phyloP scores from a whole-genome alignment of 2,113 vertebrate genomes.

The Saimiri boliviensis region DNA sequence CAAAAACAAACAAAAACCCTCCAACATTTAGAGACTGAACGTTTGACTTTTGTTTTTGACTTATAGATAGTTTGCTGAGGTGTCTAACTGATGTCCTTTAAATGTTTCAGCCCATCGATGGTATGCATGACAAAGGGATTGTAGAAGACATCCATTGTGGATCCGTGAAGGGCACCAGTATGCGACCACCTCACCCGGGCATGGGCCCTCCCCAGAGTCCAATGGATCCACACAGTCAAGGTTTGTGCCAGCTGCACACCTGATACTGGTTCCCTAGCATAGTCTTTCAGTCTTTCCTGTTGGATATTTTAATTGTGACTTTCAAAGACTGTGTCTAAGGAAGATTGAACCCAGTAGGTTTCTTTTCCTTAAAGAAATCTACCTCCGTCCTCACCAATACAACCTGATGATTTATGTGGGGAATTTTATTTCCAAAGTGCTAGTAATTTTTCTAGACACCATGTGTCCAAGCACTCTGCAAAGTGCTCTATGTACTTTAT shows the following conservation, averaged over 20 bases:
- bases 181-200: constrained; percentile 95
- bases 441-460: background rate
- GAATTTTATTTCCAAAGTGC: background rate
- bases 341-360: background rate
- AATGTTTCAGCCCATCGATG: constrained; percentile 91
- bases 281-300: background rate
- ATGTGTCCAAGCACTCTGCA: background rate
- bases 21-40: background rate
- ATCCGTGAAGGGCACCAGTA: constrained; percentile 93
- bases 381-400: background rate
- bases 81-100: constrained; percentile 44
- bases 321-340: background rate
- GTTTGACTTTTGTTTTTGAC: constrained; percentile 38
- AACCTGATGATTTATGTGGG: background rate
- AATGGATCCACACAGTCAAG: constrained; percentile 99
- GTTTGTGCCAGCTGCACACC: constrained; percentile 79
- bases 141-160: constrained; percentile 94
- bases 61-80: background rate
- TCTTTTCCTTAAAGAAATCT: background rate
- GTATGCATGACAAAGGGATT: constrained; percentile 94
- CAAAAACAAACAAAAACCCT: no score
- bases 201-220: constrained; percentile 99
- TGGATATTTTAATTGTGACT: background rate
- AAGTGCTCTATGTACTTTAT: background rate
- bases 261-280: background rate